Conservation (phyloP, 2,888 invertebrate species). For the Pristionchus arcanus region DNA sequence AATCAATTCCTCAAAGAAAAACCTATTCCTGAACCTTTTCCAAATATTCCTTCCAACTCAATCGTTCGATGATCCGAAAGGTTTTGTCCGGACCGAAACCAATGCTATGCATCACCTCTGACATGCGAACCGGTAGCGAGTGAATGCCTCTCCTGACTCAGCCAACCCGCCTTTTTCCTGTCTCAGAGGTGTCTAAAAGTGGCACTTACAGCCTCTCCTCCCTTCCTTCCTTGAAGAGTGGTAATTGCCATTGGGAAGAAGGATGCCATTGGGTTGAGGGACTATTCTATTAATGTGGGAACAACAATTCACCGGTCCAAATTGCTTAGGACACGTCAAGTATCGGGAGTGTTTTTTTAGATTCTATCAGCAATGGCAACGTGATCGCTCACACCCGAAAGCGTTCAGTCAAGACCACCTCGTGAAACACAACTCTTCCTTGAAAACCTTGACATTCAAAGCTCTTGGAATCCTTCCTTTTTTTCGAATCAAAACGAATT, state of each 20-base stretch:
- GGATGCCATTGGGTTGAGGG: not conserved
- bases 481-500: not conserved
- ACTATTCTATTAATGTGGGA: not conserved
- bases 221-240: not conserved
- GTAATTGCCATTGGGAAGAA: not conserved
- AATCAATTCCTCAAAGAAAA: too few relatives aligned
- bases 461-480: not conserved
- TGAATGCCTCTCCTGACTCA: not conserved
- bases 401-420: not conserved
- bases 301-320: not conserved
- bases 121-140: not conserved
- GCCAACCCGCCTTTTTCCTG: not conserved
- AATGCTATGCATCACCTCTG: too few relatives aligned
- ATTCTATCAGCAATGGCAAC: not conserved
- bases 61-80: too few relatives aligned
- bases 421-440: not conserved
- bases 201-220: conserved; percentile 21
- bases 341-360: too few relatives aligned
- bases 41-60: too few relatives aligned
- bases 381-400: not conserved
- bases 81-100: too few relatives aligned
- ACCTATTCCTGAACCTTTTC: too few relatives aligned
- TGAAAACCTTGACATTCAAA: not conserved
- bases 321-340: too few relatives aligned
- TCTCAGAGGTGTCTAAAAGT: conserved; percentile 38